A percentile compares a stretch with the other conserved stretches of the same genome.
Evolutionary conservation across 2,888 invertebrate species (phyloP).

Genomic region (Julus scandinavius): DNA sequence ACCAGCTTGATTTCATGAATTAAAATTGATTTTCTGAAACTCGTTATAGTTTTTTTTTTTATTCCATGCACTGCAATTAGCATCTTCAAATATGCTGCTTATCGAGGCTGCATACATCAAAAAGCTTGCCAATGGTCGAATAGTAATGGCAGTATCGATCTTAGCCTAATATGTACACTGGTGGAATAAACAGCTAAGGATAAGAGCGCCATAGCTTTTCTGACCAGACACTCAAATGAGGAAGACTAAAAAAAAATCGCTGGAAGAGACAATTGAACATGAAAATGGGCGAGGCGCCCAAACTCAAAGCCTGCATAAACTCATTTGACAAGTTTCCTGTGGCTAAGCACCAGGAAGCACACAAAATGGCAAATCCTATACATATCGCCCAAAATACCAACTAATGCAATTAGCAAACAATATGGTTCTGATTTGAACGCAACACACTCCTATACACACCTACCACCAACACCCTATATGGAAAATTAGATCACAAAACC

Average conservation of each 20-base stretch:
- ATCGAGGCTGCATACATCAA: neutral
- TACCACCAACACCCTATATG: neutral
- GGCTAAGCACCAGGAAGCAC: neutral
- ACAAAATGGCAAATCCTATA: neutral
- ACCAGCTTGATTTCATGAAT: neutral
- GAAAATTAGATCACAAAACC: neutral
- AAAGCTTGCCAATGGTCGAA: neutral
- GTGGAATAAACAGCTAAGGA: neutral
- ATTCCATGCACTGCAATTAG: neutral
- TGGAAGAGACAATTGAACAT: neutral
- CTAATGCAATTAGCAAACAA: slow-evolving; percentile 7
- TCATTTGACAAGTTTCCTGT: neutral
- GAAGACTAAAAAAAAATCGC: neutral
- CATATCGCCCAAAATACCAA: neutral
- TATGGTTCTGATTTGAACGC: slow-evolving; percentile 13
- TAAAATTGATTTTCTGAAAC: neutral
- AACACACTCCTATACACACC: slow-evolving; percentile 11
- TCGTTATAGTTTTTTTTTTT: neutral
- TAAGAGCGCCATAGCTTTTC: neutral
- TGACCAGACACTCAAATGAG: neutral
- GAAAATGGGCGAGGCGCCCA: slow-evolving; percentile 2
- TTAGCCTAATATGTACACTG: neutral
- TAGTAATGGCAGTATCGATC: neutral
- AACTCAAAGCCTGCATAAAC: neutral
- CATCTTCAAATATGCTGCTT: neutral